Conservation (phyloP, 2,797 vertebrate species). For the Pseudochromis fuscus region DNA sequence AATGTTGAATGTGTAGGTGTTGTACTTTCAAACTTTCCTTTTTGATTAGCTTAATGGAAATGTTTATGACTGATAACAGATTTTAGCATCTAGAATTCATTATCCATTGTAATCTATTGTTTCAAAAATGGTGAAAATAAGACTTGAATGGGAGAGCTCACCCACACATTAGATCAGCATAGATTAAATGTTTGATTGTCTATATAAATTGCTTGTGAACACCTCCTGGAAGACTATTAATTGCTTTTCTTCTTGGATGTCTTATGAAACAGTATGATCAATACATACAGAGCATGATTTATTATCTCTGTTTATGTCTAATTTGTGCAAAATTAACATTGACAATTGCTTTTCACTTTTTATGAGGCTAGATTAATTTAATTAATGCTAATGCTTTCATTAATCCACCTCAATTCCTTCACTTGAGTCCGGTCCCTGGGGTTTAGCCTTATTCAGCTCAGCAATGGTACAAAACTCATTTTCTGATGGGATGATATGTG, state of each 20-base stretch:
- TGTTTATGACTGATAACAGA: neutral
- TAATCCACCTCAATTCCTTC: constrained; percentile 2
- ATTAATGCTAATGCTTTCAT: constrained; percentile 8
- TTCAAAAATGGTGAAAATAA: neutral
- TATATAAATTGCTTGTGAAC: constrained; percentile 18
- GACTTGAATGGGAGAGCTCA: neutral
- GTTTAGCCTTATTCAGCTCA: neutral
- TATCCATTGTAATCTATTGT: too few species aligned
- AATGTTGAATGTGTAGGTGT: neutral
- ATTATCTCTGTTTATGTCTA: constrained; percentile 23
- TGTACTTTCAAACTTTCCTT: neutral
- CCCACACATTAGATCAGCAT: neutral
- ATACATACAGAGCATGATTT: neutral
- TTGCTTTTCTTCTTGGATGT: constrained; percentile 9
- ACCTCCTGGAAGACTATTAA: neutral
- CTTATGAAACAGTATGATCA: too few species aligned
- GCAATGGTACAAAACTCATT: constrained; percentile 1
- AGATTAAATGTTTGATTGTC: constrained; percentile 4
- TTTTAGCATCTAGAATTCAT: neutral
- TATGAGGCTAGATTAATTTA: neutral
- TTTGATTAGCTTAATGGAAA: neutral
- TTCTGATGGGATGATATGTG: constrained; percentile 22
- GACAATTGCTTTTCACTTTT: constrained; percentile 10
- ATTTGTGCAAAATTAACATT: constrained; percentile 39
- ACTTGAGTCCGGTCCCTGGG: neutral